Evolutionary conservation across 2,888 invertebrate genomes (phyloP), one percentile per base, ranked within the genome.

Genomic region (Pediacus dermestoides): DNA sequence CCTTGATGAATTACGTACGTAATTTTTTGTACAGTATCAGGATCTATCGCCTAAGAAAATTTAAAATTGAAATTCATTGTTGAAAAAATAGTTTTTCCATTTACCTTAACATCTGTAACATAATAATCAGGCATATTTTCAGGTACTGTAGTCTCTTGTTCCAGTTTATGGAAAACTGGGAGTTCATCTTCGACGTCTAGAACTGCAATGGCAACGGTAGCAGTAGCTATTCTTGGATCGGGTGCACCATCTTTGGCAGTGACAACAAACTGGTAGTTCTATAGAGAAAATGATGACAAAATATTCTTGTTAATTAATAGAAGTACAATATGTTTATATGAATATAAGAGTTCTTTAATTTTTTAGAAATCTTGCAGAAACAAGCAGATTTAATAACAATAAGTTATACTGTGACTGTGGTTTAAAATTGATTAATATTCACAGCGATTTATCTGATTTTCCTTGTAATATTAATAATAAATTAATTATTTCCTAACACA

Each of bases 201-300:
- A 0, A 92, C 88, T 52, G 75, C 73, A 1, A 93, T 82, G 0
- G 88, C 84, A 6, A 92, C 88, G 1, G 88, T 88, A 0, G 91
- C 89, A 0, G 92, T 91, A 2, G 90, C 89, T 21, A 91, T 73
- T 8, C 91, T 76, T 2, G 86, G 82, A 73, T 91, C 89, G 1
- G 85, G 79, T 0, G 89, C 92, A 11, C 88, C 88, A 61, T 93
- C 93, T 61, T 81, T 84, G 1, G 92, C 92, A 0, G 90, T 91
- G 4, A 92, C 88, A 25, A 90, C 88, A 66, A 92, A 88, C 44
- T 78, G 78, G 60, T 86, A 85, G 26, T 80, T 81, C 83, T 85
- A 66, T 2, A 67, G 54, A 38, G 16, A 37, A 37, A 27, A n/a
- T n/a, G n/a, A n/a, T n/a, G n/a, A n/a, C n/a, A n/a, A n/a, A n/a